Evolutionary conservation across 2,888 invertebrate species (phyloP).

Genomic region (Malacosoma neustria): DNA sequence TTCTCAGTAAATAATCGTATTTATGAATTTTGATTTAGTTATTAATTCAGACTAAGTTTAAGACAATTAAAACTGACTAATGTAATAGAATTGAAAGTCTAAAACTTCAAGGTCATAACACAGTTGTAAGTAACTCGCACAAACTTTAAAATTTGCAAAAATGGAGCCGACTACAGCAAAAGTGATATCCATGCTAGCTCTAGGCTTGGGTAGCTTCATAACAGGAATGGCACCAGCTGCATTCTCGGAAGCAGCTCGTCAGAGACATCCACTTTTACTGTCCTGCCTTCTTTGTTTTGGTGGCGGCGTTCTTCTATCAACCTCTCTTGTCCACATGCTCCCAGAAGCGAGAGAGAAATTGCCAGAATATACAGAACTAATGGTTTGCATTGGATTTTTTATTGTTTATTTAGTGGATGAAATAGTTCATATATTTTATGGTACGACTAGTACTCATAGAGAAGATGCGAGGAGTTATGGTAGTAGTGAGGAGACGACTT

Average conservation of each 20-base stretch:
- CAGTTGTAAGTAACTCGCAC: too few species aligned
- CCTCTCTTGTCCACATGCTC: slow-evolving; percentile 85
- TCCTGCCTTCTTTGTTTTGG: slow-evolving; percentile 86
- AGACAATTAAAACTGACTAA: too few species aligned
- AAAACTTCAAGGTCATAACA: too few species aligned
- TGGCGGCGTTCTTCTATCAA: slow-evolving; percentile 85
- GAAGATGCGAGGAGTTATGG: slow-evolving; percentile 25
- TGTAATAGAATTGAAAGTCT: too few species aligned
- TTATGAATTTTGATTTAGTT: too few species aligned
- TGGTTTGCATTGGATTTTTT: slow-evolving; percentile 81
- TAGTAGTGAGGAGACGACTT: slow-evolving; percentile 35
- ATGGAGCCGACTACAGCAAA: slow-evolving; percentile 76
- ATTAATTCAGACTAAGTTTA: too few species aligned
- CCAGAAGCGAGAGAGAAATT: slow-evolving; percentile 82
- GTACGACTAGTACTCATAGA: slow-evolving; percentile 23
- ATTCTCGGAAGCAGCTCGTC: slow-evolving; percentile 74
- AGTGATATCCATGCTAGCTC: slow-evolving; percentile 76
- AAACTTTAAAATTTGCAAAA: too few species aligned
- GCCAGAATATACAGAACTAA: slow-evolving; percentile 76
- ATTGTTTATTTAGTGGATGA: slow-evolving; percentile 83
- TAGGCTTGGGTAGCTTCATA: slow-evolving; percentile 81
- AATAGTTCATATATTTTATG: slow-evolving; percentile 79
- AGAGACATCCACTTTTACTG: slow-evolving; percentile 76
- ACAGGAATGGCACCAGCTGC: slow-evolving; percentile 81
- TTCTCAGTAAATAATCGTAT: too few species aligned